Base-by-base conservation (phyloP, 2,797 vertebrate species). In the Ataeniobius toweri region DNA sequence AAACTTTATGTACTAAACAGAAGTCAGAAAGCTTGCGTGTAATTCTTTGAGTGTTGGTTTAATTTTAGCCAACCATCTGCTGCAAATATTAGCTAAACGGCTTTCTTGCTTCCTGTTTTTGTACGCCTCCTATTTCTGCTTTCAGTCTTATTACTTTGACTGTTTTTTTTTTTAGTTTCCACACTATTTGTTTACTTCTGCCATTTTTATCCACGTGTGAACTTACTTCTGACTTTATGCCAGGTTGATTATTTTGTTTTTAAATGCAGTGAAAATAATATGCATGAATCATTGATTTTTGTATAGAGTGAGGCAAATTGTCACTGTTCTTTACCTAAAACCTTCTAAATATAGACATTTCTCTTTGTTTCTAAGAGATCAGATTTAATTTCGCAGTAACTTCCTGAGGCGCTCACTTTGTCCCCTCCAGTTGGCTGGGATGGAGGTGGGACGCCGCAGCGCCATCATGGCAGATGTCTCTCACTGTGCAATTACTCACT, bases 401-500 rank as follows among this genome's bases (percentile, higher is more conserved):
- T 85, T 86, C 80, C 85, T 79, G 65, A 55, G 50, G 70, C 48
- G 7, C 76, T 65, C 24, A 0, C 22, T 67, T 73, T 73, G 67
- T 77, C 61, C 65, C 50, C 8, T 51, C 75, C 71, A 28, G 67
- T 71, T 81, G 89, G 80, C 76, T 22, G 51, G 22, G 10, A 50
- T 6, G 73, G 53, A 70, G 80, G 80, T 74, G 58, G 84, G 86
- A 80, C 58, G 78, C 77, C 2, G 72, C 73, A 0, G 41, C 24
- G 67, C 69, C 88, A 76, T 90, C 86, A 78, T 71, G 88, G 85
- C 87, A 89, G 91, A 91, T 90, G 90, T 90, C 88, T 89, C 89
- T 89, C 85, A 79, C 88, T 81, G 85, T 82, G 88, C 18, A 85
- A 89, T 92, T 92, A 93, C 86, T 94, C 94, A 93, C 89, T 75